These are phyloP conservation scores for Meteorus cinctellus DNA, from an alignment of 2,888 invertebrate genomes.

Conservation along the genomic window DNA sequence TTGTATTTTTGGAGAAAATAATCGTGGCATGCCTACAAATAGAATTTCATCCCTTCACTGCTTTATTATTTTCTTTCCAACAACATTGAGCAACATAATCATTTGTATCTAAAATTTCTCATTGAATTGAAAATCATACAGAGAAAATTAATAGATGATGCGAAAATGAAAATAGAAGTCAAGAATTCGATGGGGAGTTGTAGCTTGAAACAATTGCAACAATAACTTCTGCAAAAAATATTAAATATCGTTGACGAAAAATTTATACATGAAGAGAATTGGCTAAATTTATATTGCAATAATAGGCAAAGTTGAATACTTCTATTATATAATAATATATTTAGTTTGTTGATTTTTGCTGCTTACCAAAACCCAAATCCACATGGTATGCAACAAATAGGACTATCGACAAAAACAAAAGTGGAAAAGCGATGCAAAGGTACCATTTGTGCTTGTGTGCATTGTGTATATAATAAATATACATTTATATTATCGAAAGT, in stretches of 20 bases:
- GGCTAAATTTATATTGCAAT: too few relatives aligned
- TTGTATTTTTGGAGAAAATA: conserved; percentile 11
- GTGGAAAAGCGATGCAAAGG: conserved; percentile 72
- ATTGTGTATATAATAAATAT: conserved; percentile 47
- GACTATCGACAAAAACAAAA: conserved; percentile 72
- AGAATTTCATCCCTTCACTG: conserved; percentile 56
- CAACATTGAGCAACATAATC: conserved; percentile 23
- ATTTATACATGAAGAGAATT: conserved; percentile 1
- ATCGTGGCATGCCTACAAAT: conserved; percentile 58
- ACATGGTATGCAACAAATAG: conserved; percentile 74
- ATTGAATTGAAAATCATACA: background rate
- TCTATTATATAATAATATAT: conserved; percentile 24
- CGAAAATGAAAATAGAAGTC: conserved; percentile 50
- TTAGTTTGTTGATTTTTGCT: conserved; percentile 56
- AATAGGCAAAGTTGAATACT: background rate
- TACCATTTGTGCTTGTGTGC: conserved; percentile 61
- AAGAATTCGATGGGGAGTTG: background rate
- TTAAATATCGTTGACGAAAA: background rate
- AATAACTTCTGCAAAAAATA: background rate
- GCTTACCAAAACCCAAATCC: conserved; percentile 74
- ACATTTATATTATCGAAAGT: conserved; percentile 13
- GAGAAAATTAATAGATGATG: conserved; percentile 11
- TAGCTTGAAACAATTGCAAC: too few relatives aligned
- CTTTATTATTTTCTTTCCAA: background rate
- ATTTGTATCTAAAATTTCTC: background rate